A percentile compares a stretch with the other conserved stretches of the same genome.
Conservation (phyloP, 2,797 vertebrate species). For the Pagetopsis macropterus region DNA sequence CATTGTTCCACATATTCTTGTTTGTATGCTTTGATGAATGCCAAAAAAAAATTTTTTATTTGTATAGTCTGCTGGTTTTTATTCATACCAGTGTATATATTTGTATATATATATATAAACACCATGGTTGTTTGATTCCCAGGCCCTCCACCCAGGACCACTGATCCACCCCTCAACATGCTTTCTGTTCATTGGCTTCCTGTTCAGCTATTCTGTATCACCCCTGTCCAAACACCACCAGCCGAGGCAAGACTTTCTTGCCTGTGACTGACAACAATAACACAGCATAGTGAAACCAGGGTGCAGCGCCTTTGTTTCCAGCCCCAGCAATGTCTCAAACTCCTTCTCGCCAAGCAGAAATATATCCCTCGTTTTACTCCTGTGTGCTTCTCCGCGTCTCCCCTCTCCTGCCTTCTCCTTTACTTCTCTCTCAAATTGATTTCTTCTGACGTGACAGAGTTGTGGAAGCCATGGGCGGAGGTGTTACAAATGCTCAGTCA, state of each 20-base stretch:
- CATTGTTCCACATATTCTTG: no score
- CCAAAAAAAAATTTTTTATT: no score
- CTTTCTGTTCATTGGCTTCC: conserved; percentile 21
- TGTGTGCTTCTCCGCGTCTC: conserved; percentile 15
- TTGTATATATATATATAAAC: neutral
- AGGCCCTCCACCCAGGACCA: conserved; percentile 5
- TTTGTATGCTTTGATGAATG: neutral
- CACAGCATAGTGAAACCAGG: conserved; percentile 34
- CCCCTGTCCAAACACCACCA: conserved; percentile 2
- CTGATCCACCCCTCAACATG: conserved; percentile 10
- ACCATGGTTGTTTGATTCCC: conserved; percentile 19
- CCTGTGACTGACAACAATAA: conserved; percentile 57
- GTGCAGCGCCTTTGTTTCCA: conserved; percentile 39
- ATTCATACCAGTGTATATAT: conserved; percentile 10
- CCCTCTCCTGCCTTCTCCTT: conserved; percentile 39
- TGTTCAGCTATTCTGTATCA: conserved; percentile 33
- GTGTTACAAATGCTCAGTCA: conserved; percentile 74
- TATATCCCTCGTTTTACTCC: conserved; percentile 36
- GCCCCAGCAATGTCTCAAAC: conserved; percentile 44
- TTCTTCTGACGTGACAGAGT: conserved; percentile 73
- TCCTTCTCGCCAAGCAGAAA: conserved; percentile 37
- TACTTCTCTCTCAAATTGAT: conserved; percentile 57
- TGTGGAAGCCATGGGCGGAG: conserved; percentile 65
- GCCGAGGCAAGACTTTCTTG: neutral
- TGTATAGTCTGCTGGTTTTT: neutral